These are phyloP conservation scores for Pipa parva DNA, from an alignment of 2,113 vertebrate genomes.

Conservation along the genomic window DNA sequence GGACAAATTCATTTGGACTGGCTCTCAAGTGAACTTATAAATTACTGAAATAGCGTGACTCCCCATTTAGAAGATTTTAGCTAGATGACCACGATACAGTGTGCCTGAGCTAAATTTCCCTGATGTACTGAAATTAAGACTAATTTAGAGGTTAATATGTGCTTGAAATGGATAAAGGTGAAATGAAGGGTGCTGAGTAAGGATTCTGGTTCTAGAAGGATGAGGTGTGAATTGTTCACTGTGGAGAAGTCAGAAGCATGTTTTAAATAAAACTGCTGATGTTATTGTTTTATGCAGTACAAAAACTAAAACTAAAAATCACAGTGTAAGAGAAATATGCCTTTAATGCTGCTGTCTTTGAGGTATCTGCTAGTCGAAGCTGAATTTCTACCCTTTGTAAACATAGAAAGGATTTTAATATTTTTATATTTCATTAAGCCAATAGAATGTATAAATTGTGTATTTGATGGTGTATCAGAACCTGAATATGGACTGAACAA, in stretches of 20 bases:
- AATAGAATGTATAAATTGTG: neutral
- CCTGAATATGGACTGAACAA: neutral
- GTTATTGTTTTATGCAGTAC: neutral
- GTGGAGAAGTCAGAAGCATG: neutral
- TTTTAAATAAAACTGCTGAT: neutral
- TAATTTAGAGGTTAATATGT: no score
- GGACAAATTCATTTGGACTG: no score
- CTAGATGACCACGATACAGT: no score
- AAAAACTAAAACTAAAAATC: conserved; percentile 17
- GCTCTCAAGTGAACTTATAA: no score
- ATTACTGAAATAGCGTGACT: no score
- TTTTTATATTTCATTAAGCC: conserved; percentile 8
- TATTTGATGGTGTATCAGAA: neutral
- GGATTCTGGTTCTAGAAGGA: neutral
- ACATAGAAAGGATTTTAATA: conserved; percentile 7
- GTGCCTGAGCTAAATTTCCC: no score
- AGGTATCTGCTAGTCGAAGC: conserved; percentile 6
- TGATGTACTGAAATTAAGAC: no score
- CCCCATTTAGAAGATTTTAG: no score
- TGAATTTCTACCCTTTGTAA: conserved; percentile 13
- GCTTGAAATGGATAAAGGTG: neutral
- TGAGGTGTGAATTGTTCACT: neutral
- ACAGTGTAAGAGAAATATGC: neutral
- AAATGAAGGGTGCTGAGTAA: neutral
- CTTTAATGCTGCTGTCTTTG: neutral